A percentile compares a stretch with the other conserved stretches of the same genome.
Evolutionary conservation across 2,797 vertebrate species (phyloP).

Genomic region (Hirundo rustica): DNA sequence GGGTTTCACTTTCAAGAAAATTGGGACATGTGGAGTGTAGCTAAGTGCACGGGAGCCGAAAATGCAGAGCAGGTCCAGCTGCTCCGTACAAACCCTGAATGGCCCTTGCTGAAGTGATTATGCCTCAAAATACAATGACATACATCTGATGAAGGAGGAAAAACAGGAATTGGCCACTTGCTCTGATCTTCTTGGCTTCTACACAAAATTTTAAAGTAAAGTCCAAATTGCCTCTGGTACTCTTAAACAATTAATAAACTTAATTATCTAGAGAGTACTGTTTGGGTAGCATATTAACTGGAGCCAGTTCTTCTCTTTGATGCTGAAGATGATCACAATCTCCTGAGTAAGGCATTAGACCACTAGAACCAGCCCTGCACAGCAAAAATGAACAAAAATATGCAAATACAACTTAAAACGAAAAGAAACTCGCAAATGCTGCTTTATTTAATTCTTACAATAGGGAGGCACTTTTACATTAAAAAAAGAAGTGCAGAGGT

Average conservation of each 20-base stretch:
- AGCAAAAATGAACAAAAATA: not conserved
- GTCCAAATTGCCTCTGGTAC: not conserved
- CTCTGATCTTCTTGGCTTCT: not conserved
- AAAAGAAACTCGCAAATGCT: slow-evolving; percentile 43
- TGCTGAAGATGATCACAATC: not conserved
- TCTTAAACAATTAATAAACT: not conserved
- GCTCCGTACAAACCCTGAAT: not conserved
- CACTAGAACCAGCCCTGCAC: not conserved
- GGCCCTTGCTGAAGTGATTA: not conserved
- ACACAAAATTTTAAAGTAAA: not conserved
- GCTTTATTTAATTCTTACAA: slow-evolving; percentile 51
- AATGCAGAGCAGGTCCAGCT: not conserved
- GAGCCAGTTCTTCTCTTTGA: not conserved
- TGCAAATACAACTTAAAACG: not conserved
- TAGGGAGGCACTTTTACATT: slow-evolving; percentile 51
- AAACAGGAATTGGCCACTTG: not conserved
- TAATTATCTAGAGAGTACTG: not conserved
- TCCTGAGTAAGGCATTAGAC: not conserved
- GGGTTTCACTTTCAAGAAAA: not conserved
- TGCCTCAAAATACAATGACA: not conserved
- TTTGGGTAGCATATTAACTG: not conserved
- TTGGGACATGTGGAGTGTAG: not conserved
- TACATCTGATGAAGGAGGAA: not conserved
- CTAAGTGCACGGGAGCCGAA: not conserved
- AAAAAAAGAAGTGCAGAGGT: slow-evolving; percentile 5